Conservation (phyloP, 2,113 vertebrate species). For the rat (Rattus norvegicus) region DNA sequence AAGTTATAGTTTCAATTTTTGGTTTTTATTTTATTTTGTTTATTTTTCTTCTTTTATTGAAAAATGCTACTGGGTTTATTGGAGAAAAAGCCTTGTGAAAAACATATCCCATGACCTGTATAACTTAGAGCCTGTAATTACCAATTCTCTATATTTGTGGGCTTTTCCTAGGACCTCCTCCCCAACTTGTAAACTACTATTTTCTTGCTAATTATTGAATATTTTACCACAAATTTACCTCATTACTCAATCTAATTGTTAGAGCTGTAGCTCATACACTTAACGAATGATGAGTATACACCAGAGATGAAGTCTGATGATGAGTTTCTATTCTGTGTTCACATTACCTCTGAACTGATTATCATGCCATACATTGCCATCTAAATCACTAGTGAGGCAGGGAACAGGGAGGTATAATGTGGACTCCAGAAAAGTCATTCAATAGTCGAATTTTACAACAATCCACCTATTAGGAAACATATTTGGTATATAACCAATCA, state of each 20-base stretch:
- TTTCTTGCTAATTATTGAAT: constrained; percentile 34
- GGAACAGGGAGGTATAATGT: neutral
- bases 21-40: no score
- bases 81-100: neutral
- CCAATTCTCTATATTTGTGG: neutral
- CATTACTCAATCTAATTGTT: constrained; percentile 10
- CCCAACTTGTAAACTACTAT: neutral
- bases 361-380: neutral
- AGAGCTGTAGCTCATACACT: neutral
- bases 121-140: constrained; percentile 1
- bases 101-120: neutral
- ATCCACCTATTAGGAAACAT: neutral
- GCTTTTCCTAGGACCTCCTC: neutral
- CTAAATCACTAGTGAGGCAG: constrained; percentile 51
- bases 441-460: neutral
- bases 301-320: neutral
- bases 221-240: constrained; percentile 35
- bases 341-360: neutral
- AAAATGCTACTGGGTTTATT: neutral
- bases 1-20: constrained; percentile 49
- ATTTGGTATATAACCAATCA: constrained; percentile 25
- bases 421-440: neutral
- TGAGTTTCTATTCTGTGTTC: neutral
- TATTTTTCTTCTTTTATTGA: no score
- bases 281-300: neutral